Evolutionary conservation across 2,797 vertebrate genomes (phyloP).

Genomic region (Tokudaia tokunoshimensis): DNA sequence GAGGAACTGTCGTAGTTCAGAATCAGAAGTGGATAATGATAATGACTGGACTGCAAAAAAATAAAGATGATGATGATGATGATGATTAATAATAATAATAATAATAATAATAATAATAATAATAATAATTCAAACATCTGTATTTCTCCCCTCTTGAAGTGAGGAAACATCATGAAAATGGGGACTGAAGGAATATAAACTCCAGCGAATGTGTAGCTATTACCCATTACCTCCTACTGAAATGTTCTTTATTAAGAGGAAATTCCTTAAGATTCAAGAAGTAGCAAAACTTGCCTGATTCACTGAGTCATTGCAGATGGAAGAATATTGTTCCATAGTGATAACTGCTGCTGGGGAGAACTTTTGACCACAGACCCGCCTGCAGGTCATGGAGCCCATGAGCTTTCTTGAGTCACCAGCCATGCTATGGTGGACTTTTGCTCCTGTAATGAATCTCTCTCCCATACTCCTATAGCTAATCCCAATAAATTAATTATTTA

Average conservation of each 20-base stretch:
- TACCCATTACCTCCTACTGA: background rate
- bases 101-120: too few relatives aligned
- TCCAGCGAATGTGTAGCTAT: background rate
- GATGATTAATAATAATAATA: too few relatives aligned
- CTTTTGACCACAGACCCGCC: background rate
- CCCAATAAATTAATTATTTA: background rate
- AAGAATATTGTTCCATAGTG: background rate
- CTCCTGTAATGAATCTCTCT: background rate
- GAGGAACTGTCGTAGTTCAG: too few relatives aligned
- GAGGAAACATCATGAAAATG: background rate
- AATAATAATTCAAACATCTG: background rate
- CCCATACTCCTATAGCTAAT: background rate
- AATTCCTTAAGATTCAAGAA: background rate
- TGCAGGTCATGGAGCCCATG: background rate
- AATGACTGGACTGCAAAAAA: too few relatives aligned
- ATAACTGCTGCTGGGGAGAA: background rate
- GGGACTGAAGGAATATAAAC: background rate
- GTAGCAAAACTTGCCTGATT: background rate
- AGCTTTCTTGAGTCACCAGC: background rate
- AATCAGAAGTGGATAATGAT: too few relatives aligned
- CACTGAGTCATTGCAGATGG: background rate
- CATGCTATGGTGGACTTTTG: background rate
- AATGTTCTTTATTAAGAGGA: background rate
- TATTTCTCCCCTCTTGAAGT: background rate
- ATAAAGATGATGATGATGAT: too few relatives aligned